Evolutionary conservation across 2,888 invertebrate genomes (phyloP).

Genomic region (Cybosia mesomella): DNA sequence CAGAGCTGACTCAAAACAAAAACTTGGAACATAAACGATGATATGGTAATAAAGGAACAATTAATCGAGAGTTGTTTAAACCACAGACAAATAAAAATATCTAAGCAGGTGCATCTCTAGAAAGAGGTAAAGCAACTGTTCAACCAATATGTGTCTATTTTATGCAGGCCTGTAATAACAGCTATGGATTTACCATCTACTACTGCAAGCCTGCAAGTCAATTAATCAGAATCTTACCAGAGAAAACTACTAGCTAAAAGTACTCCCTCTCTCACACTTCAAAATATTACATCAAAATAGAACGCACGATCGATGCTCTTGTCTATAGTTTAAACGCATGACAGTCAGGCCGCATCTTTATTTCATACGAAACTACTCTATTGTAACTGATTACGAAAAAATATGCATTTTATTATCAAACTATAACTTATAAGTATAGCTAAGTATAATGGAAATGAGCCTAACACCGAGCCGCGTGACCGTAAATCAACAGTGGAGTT

Average conservation of each 20-base stretch:
- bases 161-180: background rate
- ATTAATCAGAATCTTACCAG: background rate
- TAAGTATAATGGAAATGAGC: conserved; percentile 51
- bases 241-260: background rate
- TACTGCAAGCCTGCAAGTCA: background rate
- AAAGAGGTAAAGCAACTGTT: background rate
- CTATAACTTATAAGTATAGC: conserved; percentile 48
- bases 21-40: conserved; percentile 28
- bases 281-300: background rate
- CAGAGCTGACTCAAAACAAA: conserved; percentile 27
- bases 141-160: background rate
- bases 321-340: conserved; percentile 19
- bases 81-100: background rate
- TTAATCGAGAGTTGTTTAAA: conserved; percentile 24
- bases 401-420: conserved; percentile 45
- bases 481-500: conserved; percentile 44
- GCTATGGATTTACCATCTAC: background rate
- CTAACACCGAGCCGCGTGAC: conserved; percentile 52
- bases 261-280: background rate
- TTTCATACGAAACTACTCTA: conserved; percentile 29
- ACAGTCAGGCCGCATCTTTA: conserved; percentile 40
- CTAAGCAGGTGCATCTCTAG: background rate
- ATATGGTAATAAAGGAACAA: conserved; percentile 28
- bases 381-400: conserved; percentile 42
- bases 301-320: background rate